Evolutionary conservation across 2,888 invertebrate species (phyloP), one percentile per base, ranked within the genome.

Genomic region (Lissonota sp.): DNA sequence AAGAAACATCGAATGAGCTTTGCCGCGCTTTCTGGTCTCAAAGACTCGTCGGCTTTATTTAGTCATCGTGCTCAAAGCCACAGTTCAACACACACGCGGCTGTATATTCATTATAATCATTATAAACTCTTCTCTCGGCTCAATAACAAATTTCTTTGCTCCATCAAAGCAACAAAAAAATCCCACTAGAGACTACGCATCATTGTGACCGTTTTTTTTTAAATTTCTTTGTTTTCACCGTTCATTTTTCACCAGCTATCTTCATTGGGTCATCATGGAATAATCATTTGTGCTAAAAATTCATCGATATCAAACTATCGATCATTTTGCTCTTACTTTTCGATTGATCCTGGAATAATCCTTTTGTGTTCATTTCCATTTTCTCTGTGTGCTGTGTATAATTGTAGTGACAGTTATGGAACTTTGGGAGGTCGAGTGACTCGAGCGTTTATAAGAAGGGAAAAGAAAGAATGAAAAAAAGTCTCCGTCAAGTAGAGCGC

Each of bases 1-100:
- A 83, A 86, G 83, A 86, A 86, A 85, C 86, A 87, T 87, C 72
- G 49, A 71, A 90, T 90, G 89, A 89, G 90, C 89, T 90, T 89
- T 79, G 87, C 86, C 87, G 78, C 87, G 78, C 80, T 72, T 63
- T 80, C 76, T 76, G 71, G 67, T 76, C 80, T 46, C 69, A 64
- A 10, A 64, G 76, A 80, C 72, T 80, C 80, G 63, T 76, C 72
- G 64, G 76, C 71, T 76, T 80, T 72, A 72, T 72, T 80, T 72
- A 57, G 72, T 76, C 76, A 76, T 80, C 73, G 76, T 76, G 66
- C 53, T 66, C 70, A 71, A 26, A 26, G 26, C 26, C 26, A 26
- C 26, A 26, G 26, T 26, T 26, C 3, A 1, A 26, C 26, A 26
- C 3, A 26, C 26, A 26, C 1, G 26, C 26, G 26, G 3, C 26